Conservation (phyloP, 2,797 vertebrate genomes). For the Crenuchus spilurus region DNA sequence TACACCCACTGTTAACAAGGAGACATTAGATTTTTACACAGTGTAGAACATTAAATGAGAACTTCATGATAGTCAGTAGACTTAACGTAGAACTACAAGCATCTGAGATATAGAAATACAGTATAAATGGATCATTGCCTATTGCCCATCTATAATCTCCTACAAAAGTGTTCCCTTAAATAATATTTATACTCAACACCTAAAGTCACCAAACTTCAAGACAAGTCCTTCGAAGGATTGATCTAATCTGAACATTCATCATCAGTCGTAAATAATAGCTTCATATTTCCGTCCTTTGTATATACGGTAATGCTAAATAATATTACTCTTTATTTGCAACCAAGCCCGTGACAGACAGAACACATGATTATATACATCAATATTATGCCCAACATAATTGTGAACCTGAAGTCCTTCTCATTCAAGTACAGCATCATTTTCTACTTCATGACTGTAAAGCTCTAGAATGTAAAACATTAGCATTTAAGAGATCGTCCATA, state of each 20-base stretch:
- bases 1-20: slow-evolving; percentile 41
- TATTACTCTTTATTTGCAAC: slow-evolving; percentile 26
- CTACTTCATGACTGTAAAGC: slow-evolving; percentile 42
- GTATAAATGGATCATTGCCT: slow-evolving; percentile 33
- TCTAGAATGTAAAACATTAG: slow-evolving; percentile 18
- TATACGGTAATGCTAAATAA: slow-evolving; percentile 26
- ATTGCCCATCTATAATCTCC: slow-evolving; percentile 23
- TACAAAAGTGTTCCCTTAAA: slow-evolving; percentile 28
- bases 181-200: slow-evolving; percentile 40
- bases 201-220: slow-evolving; percentile 31
- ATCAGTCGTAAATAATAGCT: slow-evolving; percentile 27
- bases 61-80: slow-evolving; percentile 30
- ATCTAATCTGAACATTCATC: slow-evolving; percentile 37
- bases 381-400: slow-evolving; percentile 31
- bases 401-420: slow-evolving; percentile 50
- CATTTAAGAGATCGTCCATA: slow-evolving; percentile 2
- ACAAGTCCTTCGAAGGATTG: slow-evolving; percentile 16
- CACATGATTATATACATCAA: slow-evolving; percentile 40
- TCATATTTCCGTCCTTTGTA: not conserved
- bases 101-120: slow-evolving; percentile 25
- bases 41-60: slow-evolving; percentile 44
- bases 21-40: slow-evolving; percentile 38
- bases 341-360: slow-evolving; percentile 41
- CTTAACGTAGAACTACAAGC: slow-evolving; percentile 33
- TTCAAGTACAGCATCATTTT: slow-evolving; percentile 44